phyloP scores from a whole-genome alignment of 2,113 vertebrate species.

The Perca flavescens region DNA sequence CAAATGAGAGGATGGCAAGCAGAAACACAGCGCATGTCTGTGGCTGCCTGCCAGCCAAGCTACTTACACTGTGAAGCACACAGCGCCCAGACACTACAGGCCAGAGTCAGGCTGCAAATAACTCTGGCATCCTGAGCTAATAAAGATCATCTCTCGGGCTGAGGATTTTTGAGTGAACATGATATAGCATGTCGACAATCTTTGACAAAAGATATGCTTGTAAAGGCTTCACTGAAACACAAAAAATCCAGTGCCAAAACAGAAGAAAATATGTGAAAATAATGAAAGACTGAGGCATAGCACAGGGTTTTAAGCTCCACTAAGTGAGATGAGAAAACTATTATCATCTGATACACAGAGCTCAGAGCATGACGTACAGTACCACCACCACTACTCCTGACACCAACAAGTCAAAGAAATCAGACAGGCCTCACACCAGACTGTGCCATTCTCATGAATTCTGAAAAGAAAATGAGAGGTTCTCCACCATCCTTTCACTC shows the following conservation, averaged over 20 bases:
- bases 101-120: conserved; percentile 48
- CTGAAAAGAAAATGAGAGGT: conserved; percentile 46
- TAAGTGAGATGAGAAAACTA: conserved; percentile 11
- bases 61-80: conserved; percentile 68
- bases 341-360: conserved; percentile 28
- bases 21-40: conserved; percentile 63
- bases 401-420: conserved; percentile 22
- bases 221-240: conserved; percentile 20
- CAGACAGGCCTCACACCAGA: conserved; percentile 38
- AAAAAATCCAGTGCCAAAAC: conserved; percentile 19
- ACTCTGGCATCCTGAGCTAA: conserved; percentile 63
- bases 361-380: conserved; percentile 3
- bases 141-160: conserved; percentile 62
- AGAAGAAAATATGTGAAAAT: background rate
- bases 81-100: conserved; percentile 56
- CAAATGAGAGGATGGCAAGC: conserved; percentile 78
- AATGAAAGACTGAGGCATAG: background rate
- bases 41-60: conserved; percentile 77
- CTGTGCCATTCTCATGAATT: conserved; percentile 47
- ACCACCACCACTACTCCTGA: background rate
- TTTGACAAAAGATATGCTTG: conserved; percentile 36
- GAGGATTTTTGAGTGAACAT: conserved; percentile 42
- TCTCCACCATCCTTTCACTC: conserved; percentile 45
- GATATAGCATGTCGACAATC: conserved; percentile 26
- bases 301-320: background rate